Conservation (phyloP, 2,113 vertebrate genomes). For the Alligator sinensis region DNA sequence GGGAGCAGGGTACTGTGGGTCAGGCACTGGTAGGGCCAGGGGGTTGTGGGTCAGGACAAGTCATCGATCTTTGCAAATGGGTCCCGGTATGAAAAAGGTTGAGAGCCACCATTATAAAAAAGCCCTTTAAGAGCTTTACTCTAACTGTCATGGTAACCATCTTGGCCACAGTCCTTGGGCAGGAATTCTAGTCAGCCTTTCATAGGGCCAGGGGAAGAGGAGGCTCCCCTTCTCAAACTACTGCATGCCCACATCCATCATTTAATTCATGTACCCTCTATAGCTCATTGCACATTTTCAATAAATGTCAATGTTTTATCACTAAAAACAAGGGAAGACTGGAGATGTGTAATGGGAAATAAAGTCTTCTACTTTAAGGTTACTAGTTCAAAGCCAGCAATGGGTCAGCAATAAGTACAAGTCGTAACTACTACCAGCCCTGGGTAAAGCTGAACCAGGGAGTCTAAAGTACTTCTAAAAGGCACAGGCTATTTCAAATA, state of each 20-base stretch:
- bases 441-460: background rate
- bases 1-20: no score
- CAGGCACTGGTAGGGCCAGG: no score
- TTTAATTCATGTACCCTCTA: background rate
- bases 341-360: accelerated
- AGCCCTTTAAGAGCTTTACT: background rate
- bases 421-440: background rate
- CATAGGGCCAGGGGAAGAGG: background rate
- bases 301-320: background rate
- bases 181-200: background rate
- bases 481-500: accelerated
- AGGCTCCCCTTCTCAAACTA: background rate
- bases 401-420: conserved; percentile 28
- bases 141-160: background rate
- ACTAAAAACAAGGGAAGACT: background rate
- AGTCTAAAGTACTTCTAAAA: background rate
- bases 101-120: no score
- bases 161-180: background rate
- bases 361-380: background rate
- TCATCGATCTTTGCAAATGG: no score
- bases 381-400: conserved; percentile 36
- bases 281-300: background rate
- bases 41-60: no score
- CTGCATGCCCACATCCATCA: background rate
- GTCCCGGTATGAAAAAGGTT: no score